phyloP scores from a whole-genome alignment of 2,888 invertebrate genomes.

The Drosophila vallismaia region DNA sequence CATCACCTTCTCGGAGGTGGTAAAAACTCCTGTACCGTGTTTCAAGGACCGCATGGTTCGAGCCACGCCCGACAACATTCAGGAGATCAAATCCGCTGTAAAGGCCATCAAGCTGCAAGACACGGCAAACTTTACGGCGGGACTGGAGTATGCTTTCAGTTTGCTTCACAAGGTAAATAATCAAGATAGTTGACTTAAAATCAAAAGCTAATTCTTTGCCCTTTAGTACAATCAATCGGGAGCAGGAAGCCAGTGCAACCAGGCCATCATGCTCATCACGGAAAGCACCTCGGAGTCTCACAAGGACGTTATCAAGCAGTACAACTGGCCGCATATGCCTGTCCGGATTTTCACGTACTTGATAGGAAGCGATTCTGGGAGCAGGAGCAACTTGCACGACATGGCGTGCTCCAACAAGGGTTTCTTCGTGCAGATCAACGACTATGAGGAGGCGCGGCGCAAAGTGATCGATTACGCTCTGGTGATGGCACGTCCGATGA shows the following conservation, averaged over 20 bases:
- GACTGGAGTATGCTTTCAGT: constrained; percentile 96
- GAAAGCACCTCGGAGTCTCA: constrained; percentile 93
- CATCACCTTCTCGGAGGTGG: constrained; percentile 93
- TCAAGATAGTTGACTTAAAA: not conserved
- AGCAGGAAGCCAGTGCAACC: constrained; percentile 97
- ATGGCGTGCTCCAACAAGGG: constrained; percentile 99
- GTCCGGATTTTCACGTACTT: constrained; percentile 98
- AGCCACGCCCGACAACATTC: constrained; percentile 92
- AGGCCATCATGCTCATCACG: constrained; percentile 98
- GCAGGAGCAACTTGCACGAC: constrained; percentile 93
- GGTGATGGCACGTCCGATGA: constrained; percentile 97
- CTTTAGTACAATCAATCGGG: constrained; percentile 91
- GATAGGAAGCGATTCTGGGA: constrained; percentile 95
- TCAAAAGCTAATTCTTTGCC: not conserved
- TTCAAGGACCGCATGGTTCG: constrained; percentile 95
- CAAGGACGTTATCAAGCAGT: constrained; percentile 88
- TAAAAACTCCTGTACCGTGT: constrained; percentile 94
- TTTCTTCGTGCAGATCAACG: constrained; percentile 91
- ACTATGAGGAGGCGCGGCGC: constrained; percentile 93
- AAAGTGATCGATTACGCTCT: constrained; percentile 97
- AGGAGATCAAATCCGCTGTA: constrained; percentile 91
- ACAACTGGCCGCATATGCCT: constrained; percentile 97
- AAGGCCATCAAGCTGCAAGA: constrained; percentile 90
- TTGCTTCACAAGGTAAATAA: constrained; percentile 91
- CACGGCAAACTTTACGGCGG: constrained; percentile 96